Conservation (phyloP, 2,888 invertebrate genomes). For the Argyresthia goedartella region DNA sequence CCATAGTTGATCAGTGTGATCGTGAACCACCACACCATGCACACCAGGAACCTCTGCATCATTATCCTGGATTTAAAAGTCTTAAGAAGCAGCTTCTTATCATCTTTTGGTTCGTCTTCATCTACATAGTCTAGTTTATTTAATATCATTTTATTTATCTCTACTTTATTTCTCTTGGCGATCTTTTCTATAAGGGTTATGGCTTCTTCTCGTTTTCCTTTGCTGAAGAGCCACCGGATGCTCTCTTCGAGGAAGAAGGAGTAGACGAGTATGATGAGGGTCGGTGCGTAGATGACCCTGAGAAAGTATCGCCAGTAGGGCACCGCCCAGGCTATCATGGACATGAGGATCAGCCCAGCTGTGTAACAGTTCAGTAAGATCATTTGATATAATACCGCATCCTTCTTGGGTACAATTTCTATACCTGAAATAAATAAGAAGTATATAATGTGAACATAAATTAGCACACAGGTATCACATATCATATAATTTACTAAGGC, state of each 20-base stretch:
- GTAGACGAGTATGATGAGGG: conserved; percentile 45
- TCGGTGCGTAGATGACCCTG: conserved; percentile 52
- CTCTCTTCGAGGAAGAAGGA: conserved; percentile 56
- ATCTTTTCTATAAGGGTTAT: conserved; percentile 45
- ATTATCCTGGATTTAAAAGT: conserved; percentile 53
- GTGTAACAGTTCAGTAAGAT: conserved; percentile 57
- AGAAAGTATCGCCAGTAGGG: conserved; percentile 60
- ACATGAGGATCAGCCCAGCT: conserved; percentile 47
- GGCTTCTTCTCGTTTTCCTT: conserved; percentile 43
- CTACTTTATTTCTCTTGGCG: conserved; percentile 40
- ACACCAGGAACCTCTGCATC: conserved; percentile 53
- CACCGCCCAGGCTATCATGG: conserved; percentile 50
- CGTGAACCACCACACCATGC: conserved; percentile 62
- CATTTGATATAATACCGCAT: conserved; percentile 52
- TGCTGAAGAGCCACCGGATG: conserved; percentile 58
- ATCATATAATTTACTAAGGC: too few relatives aligned
- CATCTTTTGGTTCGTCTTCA: conserved; percentile 31
- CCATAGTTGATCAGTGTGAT: conserved; percentile 61
- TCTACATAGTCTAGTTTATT: conserved; percentile 40
- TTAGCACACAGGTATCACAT: too few relatives aligned
- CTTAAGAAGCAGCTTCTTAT: conserved; percentile 39
- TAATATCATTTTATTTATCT: conserved; percentile 31
- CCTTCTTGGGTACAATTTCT: conserved; percentile 55
- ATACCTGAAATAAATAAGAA: conserved; percentile 33
- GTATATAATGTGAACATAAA: too few relatives aligned